Evolutionary conservation across 2,797 vertebrate species (phyloP), one percentile per base, ranked within the genome.

Genomic region (Cryptoblepharus egeriae): DNA sequence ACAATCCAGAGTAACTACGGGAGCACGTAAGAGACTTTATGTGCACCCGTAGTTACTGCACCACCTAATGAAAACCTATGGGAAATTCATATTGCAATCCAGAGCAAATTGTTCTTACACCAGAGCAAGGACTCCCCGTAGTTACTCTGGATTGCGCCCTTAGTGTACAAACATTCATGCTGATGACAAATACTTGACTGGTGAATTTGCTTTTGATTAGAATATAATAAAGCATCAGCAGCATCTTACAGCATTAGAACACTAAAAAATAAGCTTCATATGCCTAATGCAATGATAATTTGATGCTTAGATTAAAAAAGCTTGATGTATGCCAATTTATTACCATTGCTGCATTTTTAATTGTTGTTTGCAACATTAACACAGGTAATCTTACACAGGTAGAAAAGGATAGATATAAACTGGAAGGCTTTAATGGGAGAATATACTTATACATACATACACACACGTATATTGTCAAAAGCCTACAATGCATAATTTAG

Each of bases 401-500:
- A 72, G 52, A 85, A 87, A 28, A 22, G 86, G 49, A 79, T 22
- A 85, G 71, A 86, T 22, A 80, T 42, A 91, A 90, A 89, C 42
- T 57, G 85, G 64, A 61, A 75, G 88, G 45, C 12, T 28, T 73
- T 79, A 84, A 49, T 11, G 3, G 26, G 28, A 76, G 57, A 70
- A 82, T 55, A 68, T 0, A 52, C 79, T 79, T 79, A 74, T 79
- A 75, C 4, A 24, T 64, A 76, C 37, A 57, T 16, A 32, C 83
- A 87, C 6, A 49, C 80, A 72, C 42, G 75, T 13, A 42, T 79
- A 83, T 80, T 78, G 75, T 84, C 75, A 87, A 88, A 91, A 85
- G 52, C 37, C 70, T 69, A 84, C 69, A 85, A 70, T 84, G 61
- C 58, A 92, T 85, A 83, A 85, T 90, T 79, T 90, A 87, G 70